Evolutionary conservation across 2,113 vertebrate genomes (phyloP).

Genomic region (Dromiciops gliroides): DNA sequence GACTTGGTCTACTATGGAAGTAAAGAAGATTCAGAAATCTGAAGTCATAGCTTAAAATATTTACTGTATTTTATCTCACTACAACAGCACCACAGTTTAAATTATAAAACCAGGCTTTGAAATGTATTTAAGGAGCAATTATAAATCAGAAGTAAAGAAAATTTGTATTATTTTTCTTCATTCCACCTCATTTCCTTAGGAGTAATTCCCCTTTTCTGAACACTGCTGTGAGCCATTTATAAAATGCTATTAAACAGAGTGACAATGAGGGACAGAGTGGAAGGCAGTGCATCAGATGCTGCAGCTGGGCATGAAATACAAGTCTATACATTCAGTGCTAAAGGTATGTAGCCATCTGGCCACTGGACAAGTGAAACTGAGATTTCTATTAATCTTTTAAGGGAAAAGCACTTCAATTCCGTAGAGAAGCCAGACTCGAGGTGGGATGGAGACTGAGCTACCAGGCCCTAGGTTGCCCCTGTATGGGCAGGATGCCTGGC

Average conservation of each 20-base stretch:
- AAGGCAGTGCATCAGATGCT: constrained; percentile 82
- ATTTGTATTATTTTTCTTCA: constrained; percentile 82
- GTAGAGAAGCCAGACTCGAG: constrained; percentile 71
- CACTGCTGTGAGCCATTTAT: constrained; percentile 87
- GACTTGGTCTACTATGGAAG: constrained; percentile 84
- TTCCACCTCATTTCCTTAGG: constrained; percentile 84
- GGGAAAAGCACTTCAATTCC: constrained; percentile 68
- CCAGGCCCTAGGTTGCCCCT: constrained; percentile 61
- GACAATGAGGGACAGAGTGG: constrained; percentile 78
- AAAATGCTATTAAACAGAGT: constrained; percentile 79
- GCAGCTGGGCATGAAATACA: constrained; percentile 78
- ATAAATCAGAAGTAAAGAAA: constrained; percentile 81
- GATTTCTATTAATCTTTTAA: constrained; percentile 81
- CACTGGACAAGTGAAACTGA: constrained; percentile 76
- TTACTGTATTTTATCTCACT: constrained; percentile 84
- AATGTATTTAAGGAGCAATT: constrained; percentile 87
- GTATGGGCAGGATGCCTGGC: constrained; percentile 58
- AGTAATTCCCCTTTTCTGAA: constrained; percentile 82
- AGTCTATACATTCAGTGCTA: constrained; percentile 77
- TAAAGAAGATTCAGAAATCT: constrained; percentile 83
- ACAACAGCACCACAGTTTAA: constrained; percentile 85
- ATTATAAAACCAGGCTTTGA: constrained; percentile 84
- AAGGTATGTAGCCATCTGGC: constrained; percentile 79
- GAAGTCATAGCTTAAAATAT: constrained; percentile 86
- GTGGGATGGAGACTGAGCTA: constrained; percentile 60